Base-by-base conservation (phyloP, 1,140 invertebrate species). In the Magallana angulata region DNA sequence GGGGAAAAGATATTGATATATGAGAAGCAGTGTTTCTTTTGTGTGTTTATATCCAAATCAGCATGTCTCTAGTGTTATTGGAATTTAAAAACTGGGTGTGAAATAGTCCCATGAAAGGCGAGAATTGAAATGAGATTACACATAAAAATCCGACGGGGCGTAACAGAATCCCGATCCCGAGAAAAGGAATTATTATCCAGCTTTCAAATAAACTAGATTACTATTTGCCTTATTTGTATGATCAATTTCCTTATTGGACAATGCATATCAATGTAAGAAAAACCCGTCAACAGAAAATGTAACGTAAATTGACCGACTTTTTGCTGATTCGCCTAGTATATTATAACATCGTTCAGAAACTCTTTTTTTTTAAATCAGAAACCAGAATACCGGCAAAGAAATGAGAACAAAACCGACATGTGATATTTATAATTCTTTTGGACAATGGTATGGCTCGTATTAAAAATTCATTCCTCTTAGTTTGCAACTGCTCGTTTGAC, bases 71-170 rank as follows among this genome's bases (percentile, higher is more conserved):
- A 76, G 68, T 76, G 68, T 76, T 76, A 76, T 76, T 76, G 68
- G 68, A 76, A 76, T 76, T 76, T 76, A 76, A 76, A 76, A 76
- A 76, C 68, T 76, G 68, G 68, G 68, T 76, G 68, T 76, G 68
- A 76, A 76, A 76, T 76, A 76, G 68, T 76, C 68, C 36, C 68
- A 76, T 76, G 24, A 76, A 76, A 76, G 68, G 68, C 68, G 68
- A 76, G 68, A 76, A 76, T 76, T 76, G 68, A 76, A 76, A 76
- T 76, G 68, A 76, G 68, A 76, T 76, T 76, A 76, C 68, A 76
- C 68, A 76, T 76, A 24, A 30, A 76, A 76, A 76, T 76, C 68
- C 68, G 68, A 5, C 36, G 24, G 68, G 68, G 68, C 68, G 68
- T 76, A 12, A 76, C 24, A 76, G 68, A 76, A 76, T 76, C 68